Conservation (phyloP, 1,140 invertebrate genomes). For the Contarinia nasturtii region DNA sequence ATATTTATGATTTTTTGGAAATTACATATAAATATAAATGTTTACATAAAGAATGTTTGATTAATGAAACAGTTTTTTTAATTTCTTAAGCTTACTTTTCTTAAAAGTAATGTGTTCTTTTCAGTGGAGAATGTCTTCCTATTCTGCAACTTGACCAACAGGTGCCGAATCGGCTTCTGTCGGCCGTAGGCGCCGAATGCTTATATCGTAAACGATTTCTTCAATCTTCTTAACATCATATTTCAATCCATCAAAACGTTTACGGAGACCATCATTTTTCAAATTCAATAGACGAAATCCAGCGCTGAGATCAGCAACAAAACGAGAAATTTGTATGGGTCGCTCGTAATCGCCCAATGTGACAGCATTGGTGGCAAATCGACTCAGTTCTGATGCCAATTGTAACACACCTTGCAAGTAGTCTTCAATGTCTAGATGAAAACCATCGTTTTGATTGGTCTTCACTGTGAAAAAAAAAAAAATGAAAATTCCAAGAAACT, state of each 20-base stretch:
- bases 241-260: slow-evolving; percentile 76
- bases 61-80: too few relatives aligned
- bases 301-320: slow-evolving; percentile 69
- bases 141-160: too few relatives aligned
- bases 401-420: slow-evolving; percentile 68
- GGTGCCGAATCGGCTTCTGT: neutral
- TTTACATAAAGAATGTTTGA: too few relatives aligned
- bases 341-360: slow-evolving; percentile 64
- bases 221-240: slow-evolving; percentile 91
- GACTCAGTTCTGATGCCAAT: slow-evolving; percentile 60
- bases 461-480: slow-evolving; percentile 27
- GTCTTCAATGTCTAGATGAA: slow-evolving; percentile 81
- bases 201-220: slow-evolving; percentile 85
- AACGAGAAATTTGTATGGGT: slow-evolving; percentile 65
- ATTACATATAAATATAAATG: too few relatives aligned
- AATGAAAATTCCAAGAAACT: slow-evolving; percentile 5
- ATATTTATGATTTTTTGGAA: too few relatives aligned
- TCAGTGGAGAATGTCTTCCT: too few relatives aligned
- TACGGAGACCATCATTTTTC: slow-evolving; percentile 77
- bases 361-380: slow-evolving; percentile 74
- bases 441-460: slow-evolving; percentile 39
- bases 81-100: too few relatives aligned
- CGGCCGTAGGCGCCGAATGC: slow-evolving; percentile 50
- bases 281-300: slow-evolving; percentile 76
- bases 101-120: too few relatives aligned